Percentiles rank a stretch among this genome's conserved stretches.
Conservation (phyloP, 2,797 vertebrate genomes). For the Xiphorhynchus erythropygius region DNA sequence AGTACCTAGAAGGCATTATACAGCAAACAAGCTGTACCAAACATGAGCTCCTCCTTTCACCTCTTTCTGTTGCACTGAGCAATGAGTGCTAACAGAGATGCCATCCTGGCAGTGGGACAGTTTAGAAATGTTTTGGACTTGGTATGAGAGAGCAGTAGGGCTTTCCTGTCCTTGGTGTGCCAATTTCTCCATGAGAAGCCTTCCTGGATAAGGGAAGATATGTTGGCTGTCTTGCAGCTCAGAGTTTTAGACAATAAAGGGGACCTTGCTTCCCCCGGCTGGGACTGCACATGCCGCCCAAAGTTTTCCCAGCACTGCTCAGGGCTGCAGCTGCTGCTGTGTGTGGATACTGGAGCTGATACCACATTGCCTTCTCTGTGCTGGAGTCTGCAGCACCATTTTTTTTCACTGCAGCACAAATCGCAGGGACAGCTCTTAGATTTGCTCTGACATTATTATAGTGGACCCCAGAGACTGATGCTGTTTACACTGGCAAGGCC, state of each 20-base stretch:
- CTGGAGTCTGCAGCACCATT: background rate
- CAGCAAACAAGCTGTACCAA: background rate
- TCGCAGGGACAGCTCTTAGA: background rate
- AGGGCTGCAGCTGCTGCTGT: accelerated
- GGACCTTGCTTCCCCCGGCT: accelerated
- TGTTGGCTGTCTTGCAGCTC: background rate
- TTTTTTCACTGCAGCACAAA: background rate
- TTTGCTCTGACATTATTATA: constrained; percentile 5
- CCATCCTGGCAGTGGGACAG: background rate
- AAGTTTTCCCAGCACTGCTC: background rate
- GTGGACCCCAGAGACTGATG: background rate
- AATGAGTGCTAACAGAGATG: background rate
- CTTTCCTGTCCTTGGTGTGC: background rate
- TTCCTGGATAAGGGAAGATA: background rate
- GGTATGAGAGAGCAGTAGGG: background rate
- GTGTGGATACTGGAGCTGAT: accelerated
- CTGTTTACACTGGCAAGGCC: constrained; percentile 34
- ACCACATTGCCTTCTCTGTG: accelerated
- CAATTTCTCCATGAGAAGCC: background rate
- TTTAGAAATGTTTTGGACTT: background rate
- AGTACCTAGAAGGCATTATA: background rate
- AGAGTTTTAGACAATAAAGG: background rate
- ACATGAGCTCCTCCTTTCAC: background rate
- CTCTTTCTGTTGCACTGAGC: background rate
- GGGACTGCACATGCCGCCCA: accelerated